A percentile compares a stretch with the other conserved stretches of the same genome.
These are phyloP conservation scores for Kuschelorhynchus macadamiae DNA, from an alignment of 2,888 invertebrate species.

Conservation along the genomic window DNA sequence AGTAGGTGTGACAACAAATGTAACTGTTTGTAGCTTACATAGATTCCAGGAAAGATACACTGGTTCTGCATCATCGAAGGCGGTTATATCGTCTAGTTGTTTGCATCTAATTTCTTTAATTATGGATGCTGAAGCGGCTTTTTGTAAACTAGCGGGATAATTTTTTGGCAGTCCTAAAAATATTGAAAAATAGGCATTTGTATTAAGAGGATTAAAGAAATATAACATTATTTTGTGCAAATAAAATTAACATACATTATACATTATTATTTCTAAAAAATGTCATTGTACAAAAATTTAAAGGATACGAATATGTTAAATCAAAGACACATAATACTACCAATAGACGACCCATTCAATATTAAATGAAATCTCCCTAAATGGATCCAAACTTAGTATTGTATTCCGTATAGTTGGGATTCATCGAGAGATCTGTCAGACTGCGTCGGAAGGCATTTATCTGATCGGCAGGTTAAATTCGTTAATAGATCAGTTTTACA, in stretches of 20 bases:
- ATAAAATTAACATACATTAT: background rate
- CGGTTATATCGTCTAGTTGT: constrained; percentile 48
- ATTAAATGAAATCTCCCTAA: no score
- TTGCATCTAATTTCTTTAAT: constrained; percentile 55
- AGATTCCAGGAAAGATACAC: constrained; percentile 61
- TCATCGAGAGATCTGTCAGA: no score
- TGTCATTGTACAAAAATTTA: no score
- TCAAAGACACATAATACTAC: no score
- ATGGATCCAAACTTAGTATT: no score
- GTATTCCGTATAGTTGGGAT: no score
- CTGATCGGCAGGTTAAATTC: no score
- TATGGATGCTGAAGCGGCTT: constrained; percentile 64
- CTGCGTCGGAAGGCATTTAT: no score
- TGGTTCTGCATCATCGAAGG: constrained; percentile 56
- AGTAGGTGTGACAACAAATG: background rate
- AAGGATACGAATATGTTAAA: no score
- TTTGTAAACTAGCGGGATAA: constrained; percentile 63
- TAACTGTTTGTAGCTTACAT: constrained; percentile 52
- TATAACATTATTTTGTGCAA: background rate
- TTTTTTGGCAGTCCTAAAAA: constrained; percentile 62
- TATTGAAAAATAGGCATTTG: constrained; percentile 46
- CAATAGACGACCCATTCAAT: no score
- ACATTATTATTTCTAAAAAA: no score
- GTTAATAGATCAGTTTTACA: no score
- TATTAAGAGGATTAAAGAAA: background rate